Percentiles rank a stretch among this genome's conserved stretches.
Conservation (phyloP, 2,113 vertebrate genomes). For the Rhadina sibilatrix region DNA sequence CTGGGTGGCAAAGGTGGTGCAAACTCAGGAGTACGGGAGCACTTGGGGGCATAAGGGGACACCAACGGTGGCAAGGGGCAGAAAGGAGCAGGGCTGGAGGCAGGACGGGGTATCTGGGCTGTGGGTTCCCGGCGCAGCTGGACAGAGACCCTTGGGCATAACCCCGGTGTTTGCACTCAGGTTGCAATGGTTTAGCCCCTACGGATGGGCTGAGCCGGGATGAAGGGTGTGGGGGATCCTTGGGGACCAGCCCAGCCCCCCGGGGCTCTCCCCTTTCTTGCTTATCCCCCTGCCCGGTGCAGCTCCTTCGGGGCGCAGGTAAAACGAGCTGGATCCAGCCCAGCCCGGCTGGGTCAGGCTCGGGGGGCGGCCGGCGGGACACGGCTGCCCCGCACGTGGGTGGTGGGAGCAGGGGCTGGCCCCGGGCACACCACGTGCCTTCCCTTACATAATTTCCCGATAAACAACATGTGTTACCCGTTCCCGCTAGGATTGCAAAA, state of each 20-base stretch:
- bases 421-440: neutral
- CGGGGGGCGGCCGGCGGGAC: accelerated
- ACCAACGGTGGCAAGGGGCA: accelerated
- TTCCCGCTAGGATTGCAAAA: constrained; percentile 32
- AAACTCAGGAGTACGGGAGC: neutral
- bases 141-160: neutral
- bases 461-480: constrained; percentile 46
- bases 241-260: neutral
- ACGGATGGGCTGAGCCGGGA: neutral
- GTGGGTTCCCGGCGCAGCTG: accelerated
- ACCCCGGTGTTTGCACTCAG: accelerated
- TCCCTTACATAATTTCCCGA: constrained; percentile 7
- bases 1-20: neutral
- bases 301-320: neutral
- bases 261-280: accelerated
- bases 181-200: neutral
- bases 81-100: neutral
- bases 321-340: accelerated
- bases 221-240: neutral
- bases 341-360: no score
- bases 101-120: accelerated
- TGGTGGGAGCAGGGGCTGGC: neutral
- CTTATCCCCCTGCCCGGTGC: accelerated
- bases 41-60: neutral
- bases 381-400: accelerated